Percentiles rank a stretch among this genome's conserved stretches.
phyloP scores from a whole-genome alignment of 2,888 invertebrate species.

The Ceratothoa steindachneri region DNA sequence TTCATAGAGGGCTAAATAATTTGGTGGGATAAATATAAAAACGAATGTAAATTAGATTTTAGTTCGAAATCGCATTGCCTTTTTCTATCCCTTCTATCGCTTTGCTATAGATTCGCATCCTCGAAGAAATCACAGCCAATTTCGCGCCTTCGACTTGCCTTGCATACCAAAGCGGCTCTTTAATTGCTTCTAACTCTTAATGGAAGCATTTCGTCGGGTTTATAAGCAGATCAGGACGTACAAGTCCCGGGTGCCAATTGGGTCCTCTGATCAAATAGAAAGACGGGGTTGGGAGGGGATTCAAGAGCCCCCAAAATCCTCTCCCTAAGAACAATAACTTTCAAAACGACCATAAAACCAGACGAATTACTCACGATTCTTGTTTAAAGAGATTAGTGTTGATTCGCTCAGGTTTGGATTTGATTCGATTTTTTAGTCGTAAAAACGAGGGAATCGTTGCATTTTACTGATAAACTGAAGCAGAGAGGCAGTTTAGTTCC shows the following conservation, averaged over 20 bases:
- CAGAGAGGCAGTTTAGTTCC: neutral
- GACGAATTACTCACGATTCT: neutral
- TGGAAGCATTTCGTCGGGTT: slow-evolving; percentile 5
- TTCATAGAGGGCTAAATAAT: too few relatives aligned
- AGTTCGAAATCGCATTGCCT: too few relatives aligned
- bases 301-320: neutral
- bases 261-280: slow-evolving; percentile 1
- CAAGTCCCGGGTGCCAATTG: neutral
- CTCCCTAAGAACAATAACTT: neutral
- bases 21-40: too few relatives aligned
- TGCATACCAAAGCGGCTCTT: neutral
- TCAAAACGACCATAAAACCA: neutral
- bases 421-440: slow-evolving; percentile 8
- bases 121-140: neutral
- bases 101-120: too few relatives aligned
- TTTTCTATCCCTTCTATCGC: too few relatives aligned
- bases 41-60: too few relatives aligned
- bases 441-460: slow-evolving; percentile 6
- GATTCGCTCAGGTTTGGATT: slow-evolving; percentile 10
- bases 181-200: slow-evolving; percentile 4
- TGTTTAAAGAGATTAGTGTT: slow-evolving; percentile 9
- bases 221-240: slow-evolving; percentile 2
- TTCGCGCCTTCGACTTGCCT: neutral
- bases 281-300: neutral
- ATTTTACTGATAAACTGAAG: neutral